phyloP scores from a whole-genome alignment of 1,140 invertebrate genomes.

The Pollicipes pollicipes region DNA sequence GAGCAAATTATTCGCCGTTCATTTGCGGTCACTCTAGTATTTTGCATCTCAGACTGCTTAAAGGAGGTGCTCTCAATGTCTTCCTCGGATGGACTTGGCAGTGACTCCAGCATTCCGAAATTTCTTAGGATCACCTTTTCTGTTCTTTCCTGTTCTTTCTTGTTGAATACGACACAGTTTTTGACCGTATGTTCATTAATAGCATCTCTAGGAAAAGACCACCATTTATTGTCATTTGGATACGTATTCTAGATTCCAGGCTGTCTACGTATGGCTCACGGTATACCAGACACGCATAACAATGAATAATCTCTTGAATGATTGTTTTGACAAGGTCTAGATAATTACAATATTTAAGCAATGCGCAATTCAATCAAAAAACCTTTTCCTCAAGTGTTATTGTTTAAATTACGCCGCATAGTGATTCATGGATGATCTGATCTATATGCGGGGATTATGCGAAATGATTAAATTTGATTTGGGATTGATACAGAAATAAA shows the following conservation, averaged over 20 bases:
- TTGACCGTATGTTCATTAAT: background rate
- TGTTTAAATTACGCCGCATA: background rate
- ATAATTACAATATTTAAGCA: background rate
- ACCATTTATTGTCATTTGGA: background rate
- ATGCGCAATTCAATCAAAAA: background rate
- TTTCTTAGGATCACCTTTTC: background rate
- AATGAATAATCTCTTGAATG: background rate
- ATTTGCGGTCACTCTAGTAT: background rate
- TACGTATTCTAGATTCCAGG: background rate
- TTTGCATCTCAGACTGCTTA: background rate
- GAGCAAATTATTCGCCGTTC: background rate
- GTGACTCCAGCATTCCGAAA: background rate
- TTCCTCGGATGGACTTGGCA: background rate
- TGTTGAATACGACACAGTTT: background rate
- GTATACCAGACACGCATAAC: background rate
- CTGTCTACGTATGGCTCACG: background rate
- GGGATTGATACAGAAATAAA: background rate
- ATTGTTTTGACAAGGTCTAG: background rate
- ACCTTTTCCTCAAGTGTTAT: background rate
- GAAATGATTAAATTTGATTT: background rate
- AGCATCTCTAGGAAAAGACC: background rate
- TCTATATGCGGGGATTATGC: background rate
- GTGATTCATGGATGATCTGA: background rate
- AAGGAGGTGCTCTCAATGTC: background rate
- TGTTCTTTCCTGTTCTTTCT: background rate